These are phyloP conservation scores for Ischnura elegans DNA, from an alignment of 2,888 invertebrate genomes.

Conservation along the genomic window DNA sequence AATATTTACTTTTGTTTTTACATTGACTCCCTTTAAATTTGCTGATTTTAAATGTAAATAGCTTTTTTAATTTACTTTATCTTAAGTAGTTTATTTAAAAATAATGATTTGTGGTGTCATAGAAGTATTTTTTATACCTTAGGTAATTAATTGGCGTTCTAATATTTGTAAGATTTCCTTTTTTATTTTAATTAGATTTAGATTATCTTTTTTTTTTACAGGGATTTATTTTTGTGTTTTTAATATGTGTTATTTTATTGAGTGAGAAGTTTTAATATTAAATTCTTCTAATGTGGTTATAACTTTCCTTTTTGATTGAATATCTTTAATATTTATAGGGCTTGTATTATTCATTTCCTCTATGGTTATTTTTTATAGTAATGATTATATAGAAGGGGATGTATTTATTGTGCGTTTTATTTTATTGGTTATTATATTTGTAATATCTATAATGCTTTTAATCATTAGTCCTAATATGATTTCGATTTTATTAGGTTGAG, in stretches of 20 bases:
- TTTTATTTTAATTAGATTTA: too few species aligned
- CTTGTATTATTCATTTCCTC: slow-evolving; percentile 85
- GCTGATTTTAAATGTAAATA: too few species aligned
- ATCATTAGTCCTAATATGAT: slow-evolving; percentile 86
- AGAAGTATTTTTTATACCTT: too few species aligned
- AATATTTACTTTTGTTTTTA: too few species aligned
- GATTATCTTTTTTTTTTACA: too few species aligned
- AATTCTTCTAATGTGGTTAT: slow-evolving; percentile 79
- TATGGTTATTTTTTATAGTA: slow-evolving; percentile 83
- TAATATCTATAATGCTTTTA: slow-evolving; percentile 84
- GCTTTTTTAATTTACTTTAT: too few species aligned
- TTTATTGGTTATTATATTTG: slow-evolving; percentile 83
- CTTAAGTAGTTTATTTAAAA: too few species aligned
- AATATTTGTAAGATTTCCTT: too few species aligned
- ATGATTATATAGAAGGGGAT: slow-evolving; percentile 83
- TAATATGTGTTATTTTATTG: slow-evolving; percentile 79
- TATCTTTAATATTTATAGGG: slow-evolving; percentile 83
- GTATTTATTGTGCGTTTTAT: slow-evolving; percentile 83
- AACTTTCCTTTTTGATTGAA: slow-evolving; percentile 83
- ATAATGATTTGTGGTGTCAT: too few species aligned
- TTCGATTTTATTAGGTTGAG: slow-evolving; percentile 86
- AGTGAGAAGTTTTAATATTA: slow-evolving; percentile 81
- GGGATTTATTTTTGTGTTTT: slow-evolving; percentile 79
- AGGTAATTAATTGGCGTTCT: too few species aligned
- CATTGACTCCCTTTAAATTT: too few species aligned